Conservation (phyloP, 2,888 invertebrate genomes). For the Plemyria rubiginata region DNA sequence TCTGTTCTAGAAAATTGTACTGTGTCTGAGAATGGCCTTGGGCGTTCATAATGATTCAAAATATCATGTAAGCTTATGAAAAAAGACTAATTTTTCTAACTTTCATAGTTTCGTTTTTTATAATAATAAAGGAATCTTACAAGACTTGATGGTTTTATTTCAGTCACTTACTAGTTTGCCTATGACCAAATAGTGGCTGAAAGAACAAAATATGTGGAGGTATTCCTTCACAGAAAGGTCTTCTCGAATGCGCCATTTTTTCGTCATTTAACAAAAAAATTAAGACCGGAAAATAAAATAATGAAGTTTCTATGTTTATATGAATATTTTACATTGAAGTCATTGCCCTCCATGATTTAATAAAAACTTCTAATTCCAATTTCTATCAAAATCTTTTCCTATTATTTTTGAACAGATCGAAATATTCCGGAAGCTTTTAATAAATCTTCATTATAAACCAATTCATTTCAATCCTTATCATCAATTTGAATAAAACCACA, state of each 20-base stretch:
- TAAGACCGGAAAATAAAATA: too few relatives aligned
- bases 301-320: too few relatives aligned
- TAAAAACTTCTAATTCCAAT: not conserved
- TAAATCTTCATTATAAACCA: constrained; percentile 24
- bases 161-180: too few relatives aligned
- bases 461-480: constrained; percentile 14
- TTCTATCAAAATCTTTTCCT: not conserved
- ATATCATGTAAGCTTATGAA: constrained; percentile 7
- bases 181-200: too few relatives aligned
- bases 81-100: constrained; percentile 6
- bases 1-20: not conserved
- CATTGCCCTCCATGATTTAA: not conserved
- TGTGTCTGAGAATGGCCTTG: constrained; percentile 10
- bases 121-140: too few relatives aligned
- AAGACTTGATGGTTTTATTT: too few relatives aligned
- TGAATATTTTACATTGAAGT: too few relatives aligned
- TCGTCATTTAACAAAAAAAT: too few relatives aligned
- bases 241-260: too few relatives aligned
- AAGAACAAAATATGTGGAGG: too few relatives aligned
- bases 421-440: constrained; percentile 6
- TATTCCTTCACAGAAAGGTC: too few relatives aligned
- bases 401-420: not conserved
- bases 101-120: too few relatives aligned
- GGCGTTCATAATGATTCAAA: constrained; percentile 15
- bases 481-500: constrained; percentile 29